Base-by-base conservation (phyloP, 1,140 invertebrate species). In the Palaemon carinicauda region DNA sequence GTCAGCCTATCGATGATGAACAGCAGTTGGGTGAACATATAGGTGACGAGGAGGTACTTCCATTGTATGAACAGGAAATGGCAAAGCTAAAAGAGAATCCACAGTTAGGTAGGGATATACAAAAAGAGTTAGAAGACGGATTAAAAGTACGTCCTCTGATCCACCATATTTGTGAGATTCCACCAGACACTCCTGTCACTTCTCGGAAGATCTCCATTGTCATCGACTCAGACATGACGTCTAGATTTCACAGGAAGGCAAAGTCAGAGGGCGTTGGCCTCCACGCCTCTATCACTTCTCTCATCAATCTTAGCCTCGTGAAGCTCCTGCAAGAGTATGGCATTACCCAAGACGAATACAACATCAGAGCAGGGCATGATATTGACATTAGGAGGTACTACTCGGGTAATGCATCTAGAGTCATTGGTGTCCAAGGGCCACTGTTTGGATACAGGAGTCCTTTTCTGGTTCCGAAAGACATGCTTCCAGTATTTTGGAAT, bases 371-470 rank as follows among this genome's bases (percentile, higher is more conserved):
- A 4, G 69, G 84, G 9, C 84, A 86, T 54, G 77, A 80, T 24
- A 10, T 86, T n/a, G 56, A 29, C 65, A 24, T 86, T 12, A n/a
- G 84, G 10, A 41, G 84, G 5, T 86, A 86, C 41, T 86, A 86
- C 31, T 10, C 21, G 10, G 84, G 84, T 3, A 77, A 86, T n/a
- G 73, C 84, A 15, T 73, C 84, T 17, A 19, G 29, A 12, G 73
- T 60, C 27, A 50, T 80, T 33, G 78, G 84, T n/a, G 56, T 24
- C 21, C 84, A 86, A 33, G 14, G 80, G 2, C 60, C 84, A 31
- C 31, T 33, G n/a, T 80, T 86, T 73, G 24, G 56, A 24, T 86
- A 73, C 33, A 80, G 50, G 51, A 71, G 29, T 12, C 41, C 75
- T 10, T 80, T 80, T 52, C 50, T 15, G 56, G 33, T 52, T 2